Base-by-base conservation (phyloP, 35 echinoderm and acorn worm species). In the Apostichopus parvimensis region DNA sequence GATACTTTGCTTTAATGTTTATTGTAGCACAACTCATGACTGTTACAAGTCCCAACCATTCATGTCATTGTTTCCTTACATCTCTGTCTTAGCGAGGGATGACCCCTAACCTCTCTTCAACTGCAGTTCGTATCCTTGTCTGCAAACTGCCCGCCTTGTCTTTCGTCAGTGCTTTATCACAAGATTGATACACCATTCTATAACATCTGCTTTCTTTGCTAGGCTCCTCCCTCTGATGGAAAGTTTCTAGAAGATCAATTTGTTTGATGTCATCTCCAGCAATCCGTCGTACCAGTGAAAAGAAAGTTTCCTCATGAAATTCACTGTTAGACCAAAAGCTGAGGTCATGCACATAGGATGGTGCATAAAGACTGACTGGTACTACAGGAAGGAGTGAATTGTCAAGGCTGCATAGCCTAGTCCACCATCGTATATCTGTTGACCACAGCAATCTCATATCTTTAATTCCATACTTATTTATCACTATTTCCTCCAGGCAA, bases 361-460 rank as follows among this genome's bases (percentile, higher is more conserved):
- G 87, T 54, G 97, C 77, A 86, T 95, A 83, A 0, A 91, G 73
- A 86, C 96, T 98, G 20, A 82, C 75, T 18, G 57, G 59, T 53
- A 14, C 23, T 78, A 93, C 64, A 5, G 20, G 28, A 9, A n/a
- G 6, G 12, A 91, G 53, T 13, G 6, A 65, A 64, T 9, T 10
- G 1, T 21, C 8, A 9, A 77, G 79, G 59, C 21, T 9, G 13
- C 23, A 73, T 84, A 93, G 91, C 66, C 59, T 71, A 5, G 61
- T 52, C 66, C 87, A 93, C 72, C 73, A 75, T 78, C 61, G 23
- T 4, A 68, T 23, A 82, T 98, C 92, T 0, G 34, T 20, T 21
- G 94, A 90, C 96, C 96, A 98, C 7, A 98, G 58, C 53, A 94
- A 58, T 71, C 96, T 79, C 23, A 95, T 84, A 57, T 98, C 96